phyloP scores from a whole-genome alignment of 2,113 vertebrate species.

The Triplophysa tibetana region DNA sequence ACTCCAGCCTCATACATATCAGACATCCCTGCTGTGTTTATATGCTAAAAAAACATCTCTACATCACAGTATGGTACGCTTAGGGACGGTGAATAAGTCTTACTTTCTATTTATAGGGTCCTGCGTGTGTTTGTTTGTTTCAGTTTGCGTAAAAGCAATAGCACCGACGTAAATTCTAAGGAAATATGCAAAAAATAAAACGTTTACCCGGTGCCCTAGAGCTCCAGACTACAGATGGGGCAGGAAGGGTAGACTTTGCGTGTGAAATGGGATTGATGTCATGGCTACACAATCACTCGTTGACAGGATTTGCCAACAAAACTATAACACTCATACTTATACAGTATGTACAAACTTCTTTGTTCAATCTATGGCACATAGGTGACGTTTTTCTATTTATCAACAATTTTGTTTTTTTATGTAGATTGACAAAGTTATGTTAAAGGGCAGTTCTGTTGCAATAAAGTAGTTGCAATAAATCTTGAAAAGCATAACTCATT shows the following conservation, averaged over 20 bases:
- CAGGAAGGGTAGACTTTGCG: neutral
- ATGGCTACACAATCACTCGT: neutral
- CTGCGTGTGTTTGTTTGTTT: constrained; percentile 32
- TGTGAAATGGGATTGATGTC: neutral
- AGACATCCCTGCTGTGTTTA: neutral
- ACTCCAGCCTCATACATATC: neutral
- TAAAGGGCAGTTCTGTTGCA: neutral
- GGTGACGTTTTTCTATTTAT: too few species aligned
- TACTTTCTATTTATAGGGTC: constrained; percentile 48
- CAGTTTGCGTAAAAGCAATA: constrained; percentile 21
- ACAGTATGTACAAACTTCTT: neutral
- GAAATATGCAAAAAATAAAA: constrained; percentile 51
- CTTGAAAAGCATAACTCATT: neutral
- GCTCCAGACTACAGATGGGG: neutral
- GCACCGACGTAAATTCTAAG: neutral
- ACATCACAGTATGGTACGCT: constrained; percentile 3
- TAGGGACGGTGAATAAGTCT: neutral
- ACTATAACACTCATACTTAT: neutral
- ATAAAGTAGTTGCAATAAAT: neutral
- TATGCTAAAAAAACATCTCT: neutral
- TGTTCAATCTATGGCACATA: neutral
- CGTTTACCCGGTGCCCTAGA: neutral
- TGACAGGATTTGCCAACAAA: neutral
- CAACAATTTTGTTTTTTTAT: neutral
- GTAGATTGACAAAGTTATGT: neutral